Conservation (phyloP, 1,140 invertebrate genomes). For the Venturia canescens region DNA sequence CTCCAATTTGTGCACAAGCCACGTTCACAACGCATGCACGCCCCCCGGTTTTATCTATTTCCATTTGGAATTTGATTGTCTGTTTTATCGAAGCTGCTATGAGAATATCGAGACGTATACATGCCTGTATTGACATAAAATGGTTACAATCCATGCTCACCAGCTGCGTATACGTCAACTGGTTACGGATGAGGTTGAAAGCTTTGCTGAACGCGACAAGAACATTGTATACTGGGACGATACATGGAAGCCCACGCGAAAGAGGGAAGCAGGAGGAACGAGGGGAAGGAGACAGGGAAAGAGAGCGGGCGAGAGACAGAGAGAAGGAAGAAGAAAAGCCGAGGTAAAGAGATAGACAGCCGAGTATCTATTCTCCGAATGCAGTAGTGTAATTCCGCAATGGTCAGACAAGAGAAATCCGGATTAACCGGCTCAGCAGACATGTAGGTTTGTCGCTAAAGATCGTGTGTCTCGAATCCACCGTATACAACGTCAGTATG, state of each 20-base stretch:
- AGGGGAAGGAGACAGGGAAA: neutral
- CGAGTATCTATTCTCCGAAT: neutral
- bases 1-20: too few relatives aligned
- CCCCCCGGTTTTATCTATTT: too few relatives aligned
- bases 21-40: too few relatives aligned
- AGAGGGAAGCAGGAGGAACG: neutral
- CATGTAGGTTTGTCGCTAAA: slow-evolving; percentile 13
- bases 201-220: neutral
- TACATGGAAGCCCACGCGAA: too few relatives aligned
- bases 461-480: neutral
- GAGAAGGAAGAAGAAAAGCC: neutral
- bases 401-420: slow-evolving; percentile 9
- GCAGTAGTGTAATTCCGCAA: neutral
- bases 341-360: neutral
- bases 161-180: neutral
- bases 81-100: too few relatives aligned
- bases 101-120: neutral
- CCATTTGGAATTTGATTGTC: too few relatives aligned
- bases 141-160: neutral
- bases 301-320: neutral
- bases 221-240: neutral
- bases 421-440: neutral
- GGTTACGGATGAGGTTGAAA: neutral
- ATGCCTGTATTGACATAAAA: neutral
- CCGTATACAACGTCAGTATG: neutral